phyloP scores from a whole-genome alignment of 35 echinoderm and acorn worm species.

The Chiridota heheva region DNA sequence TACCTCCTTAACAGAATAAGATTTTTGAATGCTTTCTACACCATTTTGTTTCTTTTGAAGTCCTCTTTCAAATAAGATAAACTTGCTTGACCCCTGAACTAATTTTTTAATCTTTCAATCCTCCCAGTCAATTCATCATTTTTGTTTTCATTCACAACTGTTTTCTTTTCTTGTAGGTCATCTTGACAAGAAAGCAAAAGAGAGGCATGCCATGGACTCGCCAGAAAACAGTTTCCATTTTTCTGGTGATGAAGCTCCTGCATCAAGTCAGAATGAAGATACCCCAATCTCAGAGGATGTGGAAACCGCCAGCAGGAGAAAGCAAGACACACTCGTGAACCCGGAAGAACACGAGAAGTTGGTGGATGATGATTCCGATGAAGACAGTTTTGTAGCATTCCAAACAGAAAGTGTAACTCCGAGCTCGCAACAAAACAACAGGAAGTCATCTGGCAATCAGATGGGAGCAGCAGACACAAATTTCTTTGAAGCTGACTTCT shows the following conservation, averaged over 20 bases:
- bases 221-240: constrained; percentile 3
- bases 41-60: too few species aligned
- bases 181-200: constrained; percentile 65
- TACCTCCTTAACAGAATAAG: too few species aligned
- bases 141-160: too few species aligned
- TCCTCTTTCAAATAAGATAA: too few species aligned
- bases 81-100: too few species aligned
- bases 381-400: constrained; percentile 45
- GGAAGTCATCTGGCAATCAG: too few species aligned
- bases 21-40: too few species aligned
- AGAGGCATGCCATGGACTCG: constrained; percentile 34
- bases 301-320: constrained; percentile 8
- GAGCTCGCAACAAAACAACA: not conserved
- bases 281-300: constrained; percentile 29
- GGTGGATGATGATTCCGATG: constrained; percentile 60
- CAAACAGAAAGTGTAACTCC: constrained; percentile 9
- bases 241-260: not conserved
- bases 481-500: constrained; percentile 53
- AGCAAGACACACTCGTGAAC: not conserved
- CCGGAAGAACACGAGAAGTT: constrained; percentile 51
- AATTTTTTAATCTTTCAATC: too few species aligned
- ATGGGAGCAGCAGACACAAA: constrained; percentile 7
- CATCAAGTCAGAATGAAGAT: too few species aligned
- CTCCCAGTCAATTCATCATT: too few species aligned
- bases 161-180: too few species aligned